phyloP scores from a whole-genome alignment of 1,140 invertebrate genomes.

The Drosophila bocqueti region DNA sequence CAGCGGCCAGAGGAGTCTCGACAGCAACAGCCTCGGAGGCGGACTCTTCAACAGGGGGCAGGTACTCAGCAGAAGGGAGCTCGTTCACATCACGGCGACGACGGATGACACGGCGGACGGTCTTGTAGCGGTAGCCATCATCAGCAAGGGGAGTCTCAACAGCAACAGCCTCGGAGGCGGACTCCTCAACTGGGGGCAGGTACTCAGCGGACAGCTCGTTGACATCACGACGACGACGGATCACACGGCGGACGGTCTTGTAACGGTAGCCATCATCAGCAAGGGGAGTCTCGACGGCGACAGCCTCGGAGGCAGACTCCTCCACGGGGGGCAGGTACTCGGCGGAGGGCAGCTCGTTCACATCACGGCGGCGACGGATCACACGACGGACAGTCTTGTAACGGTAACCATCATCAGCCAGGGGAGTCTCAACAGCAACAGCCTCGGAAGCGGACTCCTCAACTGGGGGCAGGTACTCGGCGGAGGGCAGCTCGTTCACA shows the following conservation, averaged over 20 bases:
- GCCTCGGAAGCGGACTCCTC: constrained; percentile 48
- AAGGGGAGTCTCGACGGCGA: constrained; percentile 36
- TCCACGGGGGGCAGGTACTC: constrained; percentile 66
- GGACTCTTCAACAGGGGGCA: constrained; percentile 53
- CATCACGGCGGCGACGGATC: constrained; percentile 73
- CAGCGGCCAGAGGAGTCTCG: constrained; percentile 51
- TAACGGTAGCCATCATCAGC: constrained; percentile 72
- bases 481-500: constrained; percentile 56
- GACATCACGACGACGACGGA: constrained; percentile 14
- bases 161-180: constrained; percentile 6
- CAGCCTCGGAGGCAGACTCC: constrained; percentile 13
- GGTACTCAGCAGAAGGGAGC: constrained; percentile 52
- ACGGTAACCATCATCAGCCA: constrained; percentile 69
- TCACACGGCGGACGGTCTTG: constrained; percentile 69
- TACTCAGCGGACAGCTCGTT: constrained; percentile 57
- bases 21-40: constrained; percentile 7
- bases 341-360: constrained; percentile 49
- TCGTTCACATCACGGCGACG: constrained; percentile 73
- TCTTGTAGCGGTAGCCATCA: constrained; percentile 77
- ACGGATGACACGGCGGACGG: constrained; percentile 67
- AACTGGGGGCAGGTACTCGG: constrained; percentile 70
- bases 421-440: constrained; percentile 37
- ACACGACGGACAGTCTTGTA: constrained; percentile 73
- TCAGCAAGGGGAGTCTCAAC: constrained; percentile 46
- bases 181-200: constrained; percentile 60